A percentile compares a stretch with the other conserved stretches of the same genome.
Conservation (phyloP, 2,888 invertebrate genomes). For the Leptothorax acervorum region DNA sequence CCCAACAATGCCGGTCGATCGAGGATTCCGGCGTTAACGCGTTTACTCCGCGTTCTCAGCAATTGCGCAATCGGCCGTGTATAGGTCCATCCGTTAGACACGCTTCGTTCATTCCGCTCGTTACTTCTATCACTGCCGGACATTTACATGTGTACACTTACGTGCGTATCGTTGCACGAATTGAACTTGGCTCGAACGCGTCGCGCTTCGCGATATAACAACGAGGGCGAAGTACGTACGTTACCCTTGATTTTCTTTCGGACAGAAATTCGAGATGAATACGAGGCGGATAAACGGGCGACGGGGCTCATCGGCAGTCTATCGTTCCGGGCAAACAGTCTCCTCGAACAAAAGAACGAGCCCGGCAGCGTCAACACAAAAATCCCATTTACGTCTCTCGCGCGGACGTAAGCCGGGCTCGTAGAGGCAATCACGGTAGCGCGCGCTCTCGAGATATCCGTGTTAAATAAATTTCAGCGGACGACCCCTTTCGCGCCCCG, state of each 20-base stretch:
- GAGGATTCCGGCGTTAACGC: slow-evolving; percentile 10
- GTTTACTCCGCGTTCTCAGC: slow-evolving; percentile 27
- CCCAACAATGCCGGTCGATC: not conserved
- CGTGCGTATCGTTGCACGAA: not conserved
- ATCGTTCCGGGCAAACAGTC: slow-evolving; percentile 51
- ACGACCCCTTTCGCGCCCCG: slow-evolving; percentile 62
- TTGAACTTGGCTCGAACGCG: not conserved
- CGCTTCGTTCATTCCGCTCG: slow-evolving; percentile 46
- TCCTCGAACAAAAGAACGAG: slow-evolving; percentile 62
- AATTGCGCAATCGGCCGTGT: slow-evolving; percentile 25
- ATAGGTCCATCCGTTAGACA: slow-evolving; percentile 40
- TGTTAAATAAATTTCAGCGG: slow-evolving; percentile 66
- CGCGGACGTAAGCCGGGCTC: slow-evolving; percentile 44
- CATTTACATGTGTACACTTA: slow-evolving; percentile 26
- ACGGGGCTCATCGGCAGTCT: slow-evolving; percentile 23
- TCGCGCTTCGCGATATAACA: not conserved
- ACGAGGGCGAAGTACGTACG: not conserved
- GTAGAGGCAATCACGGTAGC: slow-evolving; percentile 52
- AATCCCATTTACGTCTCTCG: slow-evolving; percentile 61
- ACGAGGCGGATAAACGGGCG: slow-evolving; percentile 45
- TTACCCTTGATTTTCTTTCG: slow-evolving; percentile 23
- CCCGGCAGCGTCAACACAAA: slow-evolving; percentile 59
- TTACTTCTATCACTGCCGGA: slow-evolving; percentile 19
- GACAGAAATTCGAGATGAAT: slow-evolving; percentile 53
- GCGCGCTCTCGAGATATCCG: slow-evolving; percentile 53